Conservation (phyloP, 2,797 vertebrate species). For the Falco concolor region DNA sequence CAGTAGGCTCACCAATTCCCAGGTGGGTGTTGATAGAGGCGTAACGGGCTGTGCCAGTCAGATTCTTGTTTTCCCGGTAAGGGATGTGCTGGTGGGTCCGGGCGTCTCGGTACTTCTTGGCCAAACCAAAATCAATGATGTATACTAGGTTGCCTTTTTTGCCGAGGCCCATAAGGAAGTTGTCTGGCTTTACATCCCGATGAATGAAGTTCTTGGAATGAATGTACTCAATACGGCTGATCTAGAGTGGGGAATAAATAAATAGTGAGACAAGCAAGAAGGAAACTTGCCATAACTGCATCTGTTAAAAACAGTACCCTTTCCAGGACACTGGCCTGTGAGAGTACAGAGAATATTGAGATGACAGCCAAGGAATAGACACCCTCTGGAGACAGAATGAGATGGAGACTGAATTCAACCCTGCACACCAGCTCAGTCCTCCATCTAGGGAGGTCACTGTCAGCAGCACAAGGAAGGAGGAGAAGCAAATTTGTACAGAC, state of each 20-base stretch:
- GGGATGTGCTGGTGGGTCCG: conserved; percentile 98
- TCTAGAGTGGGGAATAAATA: conserved; percentile 69
- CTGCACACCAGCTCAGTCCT: not conserved
- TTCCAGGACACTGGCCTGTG: not conserved
- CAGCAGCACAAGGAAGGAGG: not conserved
- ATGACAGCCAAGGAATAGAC: not conserved
- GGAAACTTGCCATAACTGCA: not conserved
- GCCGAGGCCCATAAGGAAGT: conserved; percentile 95
- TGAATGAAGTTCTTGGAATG: conserved; percentile 99
- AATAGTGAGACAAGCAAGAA: not conserved
- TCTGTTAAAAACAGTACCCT: not conserved
- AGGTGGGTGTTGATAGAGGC: conserved; percentile 97
- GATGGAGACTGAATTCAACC: not conserved
- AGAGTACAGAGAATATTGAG: not conserved
- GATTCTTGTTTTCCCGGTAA: conserved; percentile 97
- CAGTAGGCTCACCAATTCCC: conserved; percentile 85
- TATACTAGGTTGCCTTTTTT: conserved; percentile 97
- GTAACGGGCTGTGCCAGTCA: conserved; percentile 94
- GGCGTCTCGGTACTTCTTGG: conserved; percentile 94
- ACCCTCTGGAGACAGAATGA: not conserved
- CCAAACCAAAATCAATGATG: conserved; percentile 96
- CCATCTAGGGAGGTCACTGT: not conserved
- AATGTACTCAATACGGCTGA: conserved; percentile 96
- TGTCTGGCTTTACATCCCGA: conserved; percentile 94
- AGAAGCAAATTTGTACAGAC: not conserved